These are phyloP conservation scores for Prionace glauca DNA, from an alignment of 2,797 vertebrate genomes.

Conservation along the genomic window DNA sequence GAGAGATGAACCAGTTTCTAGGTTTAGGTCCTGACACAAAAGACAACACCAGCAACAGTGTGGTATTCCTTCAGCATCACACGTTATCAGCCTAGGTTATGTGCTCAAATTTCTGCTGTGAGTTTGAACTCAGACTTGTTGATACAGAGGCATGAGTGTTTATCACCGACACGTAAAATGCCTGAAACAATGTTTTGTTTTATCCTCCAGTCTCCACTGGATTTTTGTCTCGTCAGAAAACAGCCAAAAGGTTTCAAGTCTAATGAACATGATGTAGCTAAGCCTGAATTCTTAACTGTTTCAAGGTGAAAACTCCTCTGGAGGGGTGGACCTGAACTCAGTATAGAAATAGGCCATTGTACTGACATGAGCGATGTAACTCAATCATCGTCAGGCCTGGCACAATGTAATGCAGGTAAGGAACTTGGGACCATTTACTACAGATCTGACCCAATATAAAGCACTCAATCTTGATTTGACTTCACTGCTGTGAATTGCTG, in stretches of 20 bases:
- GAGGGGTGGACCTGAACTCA: too few relatives aligned
- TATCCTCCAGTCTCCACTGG: not conserved
- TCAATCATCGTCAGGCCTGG: not conserved
- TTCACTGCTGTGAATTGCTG: too few relatives aligned
- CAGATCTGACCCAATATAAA: too few relatives aligned
- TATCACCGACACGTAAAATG: not conserved
- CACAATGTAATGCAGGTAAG: too few relatives aligned
- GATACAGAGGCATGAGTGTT: not conserved
- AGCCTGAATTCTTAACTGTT: not conserved
- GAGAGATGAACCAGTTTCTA: not conserved
- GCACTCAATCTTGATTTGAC: too few relatives aligned
- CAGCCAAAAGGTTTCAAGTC: not conserved
- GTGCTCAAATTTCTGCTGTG: not conserved
- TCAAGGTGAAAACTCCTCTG: not conserved
- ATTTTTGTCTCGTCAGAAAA: not conserved
- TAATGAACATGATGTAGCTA: not conserved
- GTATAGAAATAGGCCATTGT: not conserved
- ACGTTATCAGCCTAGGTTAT: not conserved
- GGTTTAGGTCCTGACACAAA: not conserved
- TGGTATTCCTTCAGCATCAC: not conserved
- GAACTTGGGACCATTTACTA: too few relatives aligned
- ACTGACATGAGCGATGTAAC: not conserved
- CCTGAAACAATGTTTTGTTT: not conserved
- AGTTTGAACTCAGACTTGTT: not conserved
- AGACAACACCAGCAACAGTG: not conserved